Evolutionary conservation across 1,140 invertebrate species (phyloP).

Genomic region (Halesus radiatus): DNA sequence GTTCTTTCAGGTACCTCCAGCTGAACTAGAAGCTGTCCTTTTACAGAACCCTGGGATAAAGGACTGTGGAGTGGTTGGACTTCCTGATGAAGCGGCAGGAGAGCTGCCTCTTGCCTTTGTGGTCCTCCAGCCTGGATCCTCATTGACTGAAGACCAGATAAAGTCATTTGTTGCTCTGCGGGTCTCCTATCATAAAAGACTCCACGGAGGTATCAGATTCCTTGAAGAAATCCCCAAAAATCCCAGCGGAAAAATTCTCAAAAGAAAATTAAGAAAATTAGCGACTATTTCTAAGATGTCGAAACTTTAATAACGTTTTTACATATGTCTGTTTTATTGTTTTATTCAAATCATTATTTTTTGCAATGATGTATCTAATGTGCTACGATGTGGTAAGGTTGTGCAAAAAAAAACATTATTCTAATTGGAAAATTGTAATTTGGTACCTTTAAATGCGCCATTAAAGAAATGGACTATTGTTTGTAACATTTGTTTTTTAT

Average conservation of each 20-base stretch:
- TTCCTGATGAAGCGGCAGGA: constrained; percentile 75
- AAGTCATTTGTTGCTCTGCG: constrained; percentile 64
- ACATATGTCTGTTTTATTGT: constrained; percentile 56
- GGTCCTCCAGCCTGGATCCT: constrained; percentile 68
- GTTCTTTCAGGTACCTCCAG: constrained; percentile 64
- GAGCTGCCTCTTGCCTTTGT: constrained; percentile 82
- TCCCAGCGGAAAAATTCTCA: constrained; percentile 66
- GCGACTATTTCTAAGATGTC: constrained; percentile 10
- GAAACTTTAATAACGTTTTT: constrained; percentile 18
- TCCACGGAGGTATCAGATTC: constrained; percentile 74
- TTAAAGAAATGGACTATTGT: no score
- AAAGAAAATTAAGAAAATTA: constrained; percentile 41
- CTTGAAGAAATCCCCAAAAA: constrained; percentile 75
- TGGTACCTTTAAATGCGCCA: no score
- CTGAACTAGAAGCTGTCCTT: constrained; percentile 81
- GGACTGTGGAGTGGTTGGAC: constrained; percentile 81
- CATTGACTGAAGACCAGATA: constrained; percentile 68
- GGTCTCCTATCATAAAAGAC: constrained; percentile 65
- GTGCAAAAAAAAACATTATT: no score
- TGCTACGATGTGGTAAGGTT: no score
- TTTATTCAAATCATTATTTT: neutral
- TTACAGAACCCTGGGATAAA: constrained; percentile 75
- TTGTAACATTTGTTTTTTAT: no score
- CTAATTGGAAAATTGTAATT: no score
- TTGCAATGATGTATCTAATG: no score